Conservation (phyloP, 2,113 vertebrate genomes). For the Edolisoma coerulescens region DNA sequence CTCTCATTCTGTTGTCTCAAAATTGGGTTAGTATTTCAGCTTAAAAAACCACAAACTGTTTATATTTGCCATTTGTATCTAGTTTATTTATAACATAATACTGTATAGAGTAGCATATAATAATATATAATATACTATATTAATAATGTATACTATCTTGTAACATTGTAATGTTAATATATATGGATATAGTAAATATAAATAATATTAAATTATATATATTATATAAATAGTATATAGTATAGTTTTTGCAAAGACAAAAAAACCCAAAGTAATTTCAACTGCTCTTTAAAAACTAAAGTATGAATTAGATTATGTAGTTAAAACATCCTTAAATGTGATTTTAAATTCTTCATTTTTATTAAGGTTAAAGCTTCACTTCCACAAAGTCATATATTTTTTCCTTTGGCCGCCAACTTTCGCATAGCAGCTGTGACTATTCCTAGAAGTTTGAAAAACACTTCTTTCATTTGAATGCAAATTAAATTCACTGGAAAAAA, state of each 20-base stretch:
- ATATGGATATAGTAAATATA: background rate
- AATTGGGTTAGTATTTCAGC: background rate
- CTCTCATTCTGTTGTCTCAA: background rate
- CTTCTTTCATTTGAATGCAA: background rate
- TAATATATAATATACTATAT: background rate
- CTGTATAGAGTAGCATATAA: background rate
- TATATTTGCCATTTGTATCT: background rate
- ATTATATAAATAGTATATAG: background rate
- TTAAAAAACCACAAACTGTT: background rate
- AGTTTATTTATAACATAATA: background rate
- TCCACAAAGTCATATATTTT: background rate
- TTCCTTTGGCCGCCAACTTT: background rate
- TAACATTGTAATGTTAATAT: background rate
- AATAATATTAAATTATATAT: background rate
- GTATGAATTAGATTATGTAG: background rate
- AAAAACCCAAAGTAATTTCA: background rate
- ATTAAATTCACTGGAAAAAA: background rate
- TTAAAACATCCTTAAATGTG: background rate
- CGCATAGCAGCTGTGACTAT: background rate
- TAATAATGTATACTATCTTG: background rate
- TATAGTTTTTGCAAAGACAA: background rate
- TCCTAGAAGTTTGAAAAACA: background rate
- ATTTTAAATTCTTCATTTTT: background rate
- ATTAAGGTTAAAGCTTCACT: background rate
- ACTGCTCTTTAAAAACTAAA: background rate